phyloP scores from a whole-genome alignment of 2,113 vertebrate genomes.

The Hippoglossus stenolepis region DNA sequence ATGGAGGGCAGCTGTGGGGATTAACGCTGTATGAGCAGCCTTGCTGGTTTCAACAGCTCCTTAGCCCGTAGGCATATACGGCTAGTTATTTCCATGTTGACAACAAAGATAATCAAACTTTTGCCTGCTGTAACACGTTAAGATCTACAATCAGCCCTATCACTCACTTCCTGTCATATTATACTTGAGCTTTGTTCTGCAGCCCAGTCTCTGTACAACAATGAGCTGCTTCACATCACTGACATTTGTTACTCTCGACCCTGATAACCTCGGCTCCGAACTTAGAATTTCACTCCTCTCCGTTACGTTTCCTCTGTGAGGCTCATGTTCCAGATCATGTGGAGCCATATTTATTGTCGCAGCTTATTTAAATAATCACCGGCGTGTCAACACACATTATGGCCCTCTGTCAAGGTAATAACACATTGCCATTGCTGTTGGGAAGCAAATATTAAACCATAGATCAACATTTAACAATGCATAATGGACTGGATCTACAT shows the following conservation, averaged over 20 bases:
- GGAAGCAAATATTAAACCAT: constrained; percentile 85
- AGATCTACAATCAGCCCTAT: constrained; percentile 49
- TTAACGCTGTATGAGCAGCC: constrained; percentile 46
- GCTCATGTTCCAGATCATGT: constrained; percentile 47
- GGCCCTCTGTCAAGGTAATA: constrained; percentile 80
- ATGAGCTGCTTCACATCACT: constrained; percentile 40
- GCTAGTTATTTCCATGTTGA: constrained; percentile 51
- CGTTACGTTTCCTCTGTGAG: constrained; percentile 33
- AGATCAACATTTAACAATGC: constrained; percentile 84
- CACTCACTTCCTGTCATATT: constrained; percentile 36
- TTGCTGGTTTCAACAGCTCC: constrained; percentile 29
- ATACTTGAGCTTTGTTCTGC: constrained; percentile 61
- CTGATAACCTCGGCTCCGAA: constrained; percentile 39
- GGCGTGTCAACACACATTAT: constrained; percentile 71
- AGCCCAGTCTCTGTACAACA: constrained; percentile 53
- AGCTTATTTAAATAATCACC: constrained; percentile 82
- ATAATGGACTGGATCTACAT: constrained; percentile 81
- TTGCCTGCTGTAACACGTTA: constrained; percentile 47
- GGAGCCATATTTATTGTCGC: constrained; percentile 71
- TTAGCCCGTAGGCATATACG: constrained; percentile 41
- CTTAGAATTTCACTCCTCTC: constrained; percentile 54
- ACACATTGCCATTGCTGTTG: constrained; percentile 78
- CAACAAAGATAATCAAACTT: constrained; percentile 55
- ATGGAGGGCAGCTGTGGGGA: constrained; percentile 56
- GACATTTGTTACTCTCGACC: constrained; percentile 50